phyloP scores from a whole-genome alignment of 2,113 vertebrate genomes.

The Seriola dumerili region DNA sequence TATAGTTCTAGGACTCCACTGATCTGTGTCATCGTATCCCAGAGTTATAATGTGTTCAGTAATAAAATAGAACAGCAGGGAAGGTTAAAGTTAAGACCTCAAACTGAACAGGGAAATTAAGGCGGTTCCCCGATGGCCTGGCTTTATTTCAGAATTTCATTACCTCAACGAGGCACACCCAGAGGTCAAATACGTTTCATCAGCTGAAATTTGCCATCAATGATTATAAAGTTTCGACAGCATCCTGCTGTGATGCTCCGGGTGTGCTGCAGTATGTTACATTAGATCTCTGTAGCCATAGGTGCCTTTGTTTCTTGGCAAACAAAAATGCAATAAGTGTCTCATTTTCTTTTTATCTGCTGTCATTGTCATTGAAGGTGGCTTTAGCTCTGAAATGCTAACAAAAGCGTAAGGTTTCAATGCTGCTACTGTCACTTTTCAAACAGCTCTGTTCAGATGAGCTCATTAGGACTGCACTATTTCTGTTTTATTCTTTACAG shows the following conservation, averaged over 20 bases:
- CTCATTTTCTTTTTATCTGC: slow-evolving; percentile 8
- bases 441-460: slow-evolving; percentile 2
- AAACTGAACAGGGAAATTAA: slow-evolving; percentile 74
- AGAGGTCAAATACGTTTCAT: slow-evolving; percentile 64
- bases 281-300: slow-evolving; percentile 16
- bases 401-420: neutral
- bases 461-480: slow-evolving; percentile 38
- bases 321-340: neutral
- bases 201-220: slow-evolving; percentile 40
- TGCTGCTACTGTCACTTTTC: slow-evolving; percentile 1
- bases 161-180: slow-evolving; percentile 62
- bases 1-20: slow-evolving; percentile 23
- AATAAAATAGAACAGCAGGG: slow-evolving; percentile 66
- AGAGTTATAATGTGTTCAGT: slow-evolving; percentile 55
- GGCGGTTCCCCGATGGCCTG: slow-evolving; percentile 57
- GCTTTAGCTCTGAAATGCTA: slow-evolving; percentile 7
- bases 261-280: slow-evolving; percentile 17
- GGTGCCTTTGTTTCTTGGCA: slow-evolving; percentile 2
- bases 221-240: neutral
- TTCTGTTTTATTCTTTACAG: slow-evolving; percentile 18
- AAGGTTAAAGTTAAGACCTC: slow-evolving; percentile 69
- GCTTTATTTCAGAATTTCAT: slow-evolving; percentile 76
- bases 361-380: neutral
- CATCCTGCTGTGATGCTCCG: slow-evolving; percentile 21
- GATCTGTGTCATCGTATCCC: slow-evolving; percentile 58